Conservation (phyloP, 2,113 vertebrate genomes). For the Malurus elegans region DNA sequence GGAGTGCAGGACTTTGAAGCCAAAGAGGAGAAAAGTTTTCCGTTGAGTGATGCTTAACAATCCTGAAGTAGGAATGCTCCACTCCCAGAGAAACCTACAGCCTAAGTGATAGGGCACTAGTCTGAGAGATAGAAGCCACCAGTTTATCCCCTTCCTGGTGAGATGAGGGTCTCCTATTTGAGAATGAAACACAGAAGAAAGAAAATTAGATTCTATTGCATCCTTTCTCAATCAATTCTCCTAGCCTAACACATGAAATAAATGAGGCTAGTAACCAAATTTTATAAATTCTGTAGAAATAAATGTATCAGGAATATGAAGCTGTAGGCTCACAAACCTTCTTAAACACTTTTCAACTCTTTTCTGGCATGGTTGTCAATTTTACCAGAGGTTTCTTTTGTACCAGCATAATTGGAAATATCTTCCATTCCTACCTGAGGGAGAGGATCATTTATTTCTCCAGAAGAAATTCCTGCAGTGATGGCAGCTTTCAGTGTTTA, state of each 20-base stretch:
- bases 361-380: background rate
- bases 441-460: background rate
- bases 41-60: background rate
- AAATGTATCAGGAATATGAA: background rate
- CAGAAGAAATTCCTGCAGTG: background rate
- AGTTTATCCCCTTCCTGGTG: background rate
- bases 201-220: background rate
- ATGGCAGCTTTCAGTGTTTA: background rate
- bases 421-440: background rate
- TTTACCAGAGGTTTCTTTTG: background rate
- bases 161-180: background rate
- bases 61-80: background rate
- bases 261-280: background rate
- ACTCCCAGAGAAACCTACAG: background rate
- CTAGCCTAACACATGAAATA: background rate
- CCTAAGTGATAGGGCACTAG: background rate
- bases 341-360: background rate
- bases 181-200: background rate
- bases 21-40: background rate
- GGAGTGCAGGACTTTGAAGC: background rate
- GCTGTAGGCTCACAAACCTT: background rate
- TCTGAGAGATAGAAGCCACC: background rate
- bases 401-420: background rate
- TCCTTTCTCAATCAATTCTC: background rate
- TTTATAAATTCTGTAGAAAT: background rate